Evolutionary conservation across 2,888 invertebrate genomes (phyloP).

Genomic region (Thera obeliscata): DNA sequence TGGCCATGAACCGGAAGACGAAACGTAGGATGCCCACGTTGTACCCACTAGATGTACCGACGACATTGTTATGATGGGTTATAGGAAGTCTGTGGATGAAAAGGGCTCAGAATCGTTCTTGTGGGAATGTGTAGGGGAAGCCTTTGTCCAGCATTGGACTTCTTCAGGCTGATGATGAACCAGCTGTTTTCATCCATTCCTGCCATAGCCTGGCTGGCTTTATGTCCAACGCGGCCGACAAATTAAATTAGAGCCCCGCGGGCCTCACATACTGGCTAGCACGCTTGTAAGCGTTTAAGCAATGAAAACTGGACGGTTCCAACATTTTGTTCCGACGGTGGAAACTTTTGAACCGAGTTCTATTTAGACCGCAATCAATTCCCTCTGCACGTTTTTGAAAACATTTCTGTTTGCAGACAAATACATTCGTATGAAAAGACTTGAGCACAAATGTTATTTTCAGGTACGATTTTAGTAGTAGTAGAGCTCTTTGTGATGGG

Average conservation of each 20-base stretch:
- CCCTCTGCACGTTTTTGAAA: background rate
- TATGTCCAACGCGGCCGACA: conserved; percentile 12
- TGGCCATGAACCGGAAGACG: too few species aligned
- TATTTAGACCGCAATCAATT: conserved; percentile 4
- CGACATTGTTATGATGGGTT: too few species aligned
- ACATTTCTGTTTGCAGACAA: conserved; percentile 8
- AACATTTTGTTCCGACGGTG: background rate
- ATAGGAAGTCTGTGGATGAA: too few species aligned
- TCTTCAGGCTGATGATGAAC: background rate
- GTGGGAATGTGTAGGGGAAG: too few species aligned
- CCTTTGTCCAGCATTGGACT: too few species aligned
- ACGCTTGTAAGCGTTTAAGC: conserved; percentile 26
- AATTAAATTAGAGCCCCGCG: conserved; percentile 26
- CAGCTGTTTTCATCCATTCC: conserved; percentile 3
- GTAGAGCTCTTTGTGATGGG: too few species aligned
- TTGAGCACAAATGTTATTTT: too few species aligned
- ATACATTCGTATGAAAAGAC: background rate
- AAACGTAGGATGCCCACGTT: too few species aligned
- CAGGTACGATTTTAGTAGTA: too few species aligned
- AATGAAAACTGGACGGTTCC: conserved; percentile 16
- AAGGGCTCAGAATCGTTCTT: too few species aligned
- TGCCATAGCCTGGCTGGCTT: background rate
- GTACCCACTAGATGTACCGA: too few species aligned
- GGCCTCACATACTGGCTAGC: conserved; percentile 8
- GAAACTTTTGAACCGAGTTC: conserved; percentile 18